Evolutionary conservation across 2,888 invertebrate species (phyloP), one percentile per base, ranked within the genome.

Genomic region (Barypeithes pellucidus): DNA sequence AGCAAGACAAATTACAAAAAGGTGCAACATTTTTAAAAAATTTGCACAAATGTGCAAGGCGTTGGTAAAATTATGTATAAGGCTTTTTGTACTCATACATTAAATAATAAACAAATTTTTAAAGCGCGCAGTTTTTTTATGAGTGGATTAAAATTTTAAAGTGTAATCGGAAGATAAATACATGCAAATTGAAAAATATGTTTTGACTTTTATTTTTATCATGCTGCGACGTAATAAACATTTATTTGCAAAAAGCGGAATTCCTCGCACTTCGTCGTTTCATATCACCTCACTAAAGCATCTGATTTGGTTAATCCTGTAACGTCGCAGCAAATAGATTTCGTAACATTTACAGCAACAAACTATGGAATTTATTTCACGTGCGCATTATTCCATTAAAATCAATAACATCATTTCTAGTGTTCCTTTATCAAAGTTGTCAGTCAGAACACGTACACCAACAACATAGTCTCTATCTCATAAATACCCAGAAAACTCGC

Each of bases 191-290:
- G 14, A 52, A 52, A 52, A 29, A 29, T 29, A 52, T 29, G 29
- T 29, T 29, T n/a, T 22, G 11, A n/a, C 22, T 22, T 50, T 29
- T 29, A 29, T 29, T 9, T 29, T 47, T 11, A 47, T 8, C 24
- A 14, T 29, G 14, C 22, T n/a, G 1, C 9, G 11, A 20, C 2
- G 9, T 47, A 45, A 14, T 20, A 47, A 1, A 47, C 18, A 8
- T 47, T 47, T 47, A 47, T 14, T 47, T 47, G 12, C 20, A 9
- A 47, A 47, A 50, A 50, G 20, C n/a, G 3, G 8, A 45, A 45
- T 16, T 20, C 11, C 12, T 0, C 2, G 20, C 22, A 22, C n/a
- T 50, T 50, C 11, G 2, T 20, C 1, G 11, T 12, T 9, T 3
- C 3, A 4, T 50, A 11, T 2, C 0, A 11, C 20, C 22, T 50